Evolutionary conservation across 2,888 invertebrate species (phyloP), one percentile per base, ranked within the genome.

Genomic region (Drosophila rubida): DNA sequence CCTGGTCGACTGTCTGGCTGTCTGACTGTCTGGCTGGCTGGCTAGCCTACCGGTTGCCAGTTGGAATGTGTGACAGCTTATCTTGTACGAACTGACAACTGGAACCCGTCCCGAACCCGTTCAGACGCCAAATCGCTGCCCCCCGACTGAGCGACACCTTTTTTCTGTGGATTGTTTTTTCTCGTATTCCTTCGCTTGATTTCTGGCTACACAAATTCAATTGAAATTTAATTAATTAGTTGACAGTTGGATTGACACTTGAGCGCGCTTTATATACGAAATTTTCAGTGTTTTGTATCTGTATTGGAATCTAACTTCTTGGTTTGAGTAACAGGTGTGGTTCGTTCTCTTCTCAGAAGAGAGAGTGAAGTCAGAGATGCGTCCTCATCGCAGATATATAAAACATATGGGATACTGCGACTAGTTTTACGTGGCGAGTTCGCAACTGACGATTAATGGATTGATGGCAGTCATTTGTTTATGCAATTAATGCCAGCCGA

Each of bases 171-270:
- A 16, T 11, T 19, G 1, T 53, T n/a, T 16, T 14, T 49, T n/a
- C n/a, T n/a, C n/a, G 48, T 30, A 61, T 66, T 53, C 58, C 64
- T 25, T 46, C 32, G 41, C 62, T 67, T 61, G 69, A 66, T 78
- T 75, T 87, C 73, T 76, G 78, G 75, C 71, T 78, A 78, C 88
- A 88, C 82, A 90, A 88, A 84, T 90, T 90, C 90, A 90, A 90
- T 90, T 90, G 90, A 90, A 90, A 89, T 90, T 90, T 90, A 90
- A 90, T 90, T 90, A 90, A 90, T 90, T 90, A 90, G 90, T 87
- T 89, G 90, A 90, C 90, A 90, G 90, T 86, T 77, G 85, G 89
- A 89, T 88, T 90, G 90, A 89, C 90, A 79, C 58, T 68, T 71
- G 81, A 75, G 69, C 66, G 78, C 70, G 83, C 77, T 76, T 70